Base-by-base conservation (phyloP, 2,113 vertebrate species). In the Bucco capensis region DNA sequence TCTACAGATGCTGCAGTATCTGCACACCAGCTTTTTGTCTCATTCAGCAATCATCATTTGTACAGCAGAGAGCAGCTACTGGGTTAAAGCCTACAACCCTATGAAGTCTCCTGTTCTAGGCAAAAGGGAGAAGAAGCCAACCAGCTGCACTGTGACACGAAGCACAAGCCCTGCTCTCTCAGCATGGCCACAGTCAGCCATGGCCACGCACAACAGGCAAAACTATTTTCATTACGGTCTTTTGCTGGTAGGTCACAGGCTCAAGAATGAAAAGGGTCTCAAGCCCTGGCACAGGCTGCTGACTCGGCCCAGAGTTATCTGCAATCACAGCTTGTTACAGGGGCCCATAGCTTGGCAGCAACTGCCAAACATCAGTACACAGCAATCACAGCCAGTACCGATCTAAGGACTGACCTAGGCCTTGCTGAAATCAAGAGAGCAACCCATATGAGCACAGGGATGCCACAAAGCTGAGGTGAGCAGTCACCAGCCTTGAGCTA, bases 401-500 rank as follows among this genome's bases (percentile, higher is more conserved):
- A 19, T 5, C 25, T 15, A 38, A 60, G 49, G 57, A 35, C 12
- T 51, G 46, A 49, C 8, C n/a, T 51, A 24, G 40, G 77, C 38
- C 50, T 58, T 8, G 51, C 40, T 40, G 21, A 71, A 71, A 60
- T 16, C 71, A n/a, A 24, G 58, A 28, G 15, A 6, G 31, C 40
- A 31, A 61, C 21, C 37, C 1, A 0, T 3, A 18, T 9, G 21
- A 40, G 47, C n/a, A 31, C 5, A 0, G 73, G 2, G 0, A 54
- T 22, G 66, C 6, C 2, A 3, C 58, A 64, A 31, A 46, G 70
- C 50, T 38, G 37, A n/a, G 12, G 31, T 9, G 12, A 73, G 66
- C 17, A 5, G 31, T 21, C n/a, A 42, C 21, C 49, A 37, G 17
- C 38, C 21, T 51, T 12, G 31, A 65, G 60, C 17, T 49, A 33